Conservation (phyloP, 2,888 invertebrate genomes). For the Melieria picta region DNA sequence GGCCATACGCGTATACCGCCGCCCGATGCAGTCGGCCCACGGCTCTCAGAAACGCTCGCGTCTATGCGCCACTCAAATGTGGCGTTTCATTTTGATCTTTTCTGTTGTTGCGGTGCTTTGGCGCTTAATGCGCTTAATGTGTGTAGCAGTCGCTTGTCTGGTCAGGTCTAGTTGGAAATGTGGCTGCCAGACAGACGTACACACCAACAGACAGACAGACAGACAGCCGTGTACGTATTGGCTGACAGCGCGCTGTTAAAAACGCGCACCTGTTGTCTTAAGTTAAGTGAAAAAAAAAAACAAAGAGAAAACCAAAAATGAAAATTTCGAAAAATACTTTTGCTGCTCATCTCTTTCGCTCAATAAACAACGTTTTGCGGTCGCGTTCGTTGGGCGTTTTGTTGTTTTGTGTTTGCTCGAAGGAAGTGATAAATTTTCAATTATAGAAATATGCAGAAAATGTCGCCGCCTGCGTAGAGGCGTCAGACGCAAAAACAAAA, state of each 20-base stretch:
- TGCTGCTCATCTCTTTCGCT: background rate
- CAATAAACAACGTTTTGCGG: constrained; percentile 22
- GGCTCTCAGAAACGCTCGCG: background rate
- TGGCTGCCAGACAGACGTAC: constrained; percentile 6
- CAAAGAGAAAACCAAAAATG: background rate
- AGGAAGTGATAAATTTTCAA: constrained; percentile 33
- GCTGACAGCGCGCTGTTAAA: background rate
- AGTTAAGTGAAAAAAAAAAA: constrained; percentile 12
- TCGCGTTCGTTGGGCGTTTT: background rate
- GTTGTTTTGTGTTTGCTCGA: background rate
- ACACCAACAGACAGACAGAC: background rate
- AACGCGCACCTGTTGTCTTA: constrained; percentile 23
- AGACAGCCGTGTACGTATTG: background rate
- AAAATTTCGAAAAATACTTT: background rate
- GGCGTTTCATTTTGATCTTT: background rate
- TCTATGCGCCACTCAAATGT: background rate
- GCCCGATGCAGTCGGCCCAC: background rate
- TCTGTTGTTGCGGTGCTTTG: background rate
- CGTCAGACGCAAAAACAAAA: background rate
- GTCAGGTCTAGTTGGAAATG: constrained; percentile 13
- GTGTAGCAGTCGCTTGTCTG: constrained; percentile 9
- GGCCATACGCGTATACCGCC: background rate
- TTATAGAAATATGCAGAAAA: constrained; percentile 36
- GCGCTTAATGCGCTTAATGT: constrained; percentile 18
- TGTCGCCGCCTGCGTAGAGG: background rate